Percentiles rank a stretch among this genome's conserved stretches.
Conservation (phyloP, 2,797 vertebrate species). For the Trachops cirrhosus region DNA sequence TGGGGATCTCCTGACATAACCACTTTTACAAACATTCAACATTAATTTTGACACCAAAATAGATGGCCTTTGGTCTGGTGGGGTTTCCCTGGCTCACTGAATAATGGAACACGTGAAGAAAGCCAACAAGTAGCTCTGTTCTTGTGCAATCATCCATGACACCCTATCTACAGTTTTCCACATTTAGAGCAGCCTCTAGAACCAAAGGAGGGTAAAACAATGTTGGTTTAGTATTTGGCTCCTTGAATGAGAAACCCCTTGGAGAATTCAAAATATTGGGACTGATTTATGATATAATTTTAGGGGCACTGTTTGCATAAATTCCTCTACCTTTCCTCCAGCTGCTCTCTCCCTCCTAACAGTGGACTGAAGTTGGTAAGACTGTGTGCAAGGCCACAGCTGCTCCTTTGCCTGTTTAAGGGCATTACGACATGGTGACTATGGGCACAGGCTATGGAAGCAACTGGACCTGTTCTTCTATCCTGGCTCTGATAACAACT, state of each 20-base stretch:
- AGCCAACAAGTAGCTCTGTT: not conserved
- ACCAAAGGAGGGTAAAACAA: not conserved
- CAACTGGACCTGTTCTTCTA: not conserved
- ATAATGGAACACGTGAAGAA: not conserved
- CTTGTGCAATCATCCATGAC: not conserved
- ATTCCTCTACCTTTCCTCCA: not conserved
- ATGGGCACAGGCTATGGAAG: not conserved
- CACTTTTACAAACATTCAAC: not conserved
- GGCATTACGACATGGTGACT: not conserved
- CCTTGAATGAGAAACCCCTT: not conserved
- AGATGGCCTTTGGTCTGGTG: not conserved
- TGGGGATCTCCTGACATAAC: not conserved
- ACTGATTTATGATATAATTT: not conserved
- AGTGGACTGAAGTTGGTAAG: not conserved
- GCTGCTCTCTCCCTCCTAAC: not conserved
- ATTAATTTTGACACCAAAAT: not conserved
- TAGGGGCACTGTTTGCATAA: not conserved
- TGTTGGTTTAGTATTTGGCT: not conserved
- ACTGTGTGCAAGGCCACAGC: not conserved
- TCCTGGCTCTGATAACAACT: not conserved
- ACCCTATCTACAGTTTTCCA: not conserved
- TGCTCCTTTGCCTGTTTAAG: not conserved
- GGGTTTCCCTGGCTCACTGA: not conserved
- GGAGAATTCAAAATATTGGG: not conserved
- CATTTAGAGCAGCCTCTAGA: not conserved